These are phyloP conservation scores for Terrapene triunguis DNA, from an alignment of 2,113 vertebrate species.

Conservation along the genomic window DNA sequence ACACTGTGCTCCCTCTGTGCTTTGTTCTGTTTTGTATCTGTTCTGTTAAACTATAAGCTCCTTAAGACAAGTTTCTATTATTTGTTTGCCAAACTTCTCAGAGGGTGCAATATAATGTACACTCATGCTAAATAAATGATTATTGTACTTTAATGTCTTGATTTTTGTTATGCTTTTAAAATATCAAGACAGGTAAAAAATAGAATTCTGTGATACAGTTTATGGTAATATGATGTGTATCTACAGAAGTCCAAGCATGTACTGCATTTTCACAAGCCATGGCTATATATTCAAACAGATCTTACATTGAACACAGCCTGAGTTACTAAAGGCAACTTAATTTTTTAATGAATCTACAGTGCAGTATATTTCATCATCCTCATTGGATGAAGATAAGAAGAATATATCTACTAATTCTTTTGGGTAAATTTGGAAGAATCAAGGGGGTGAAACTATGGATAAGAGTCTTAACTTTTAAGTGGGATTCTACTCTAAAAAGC, in stretches of 20 bases:
- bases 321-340: constrained; percentile 1
- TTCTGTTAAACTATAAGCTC: background rate
- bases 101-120: background rate
- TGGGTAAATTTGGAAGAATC: background rate
- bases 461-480: background rate
- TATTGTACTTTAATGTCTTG: background rate
- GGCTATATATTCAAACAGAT: background rate
- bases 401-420: background rate
- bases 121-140: background rate
- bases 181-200: background rate
- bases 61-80: background rate
- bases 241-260: background rate
- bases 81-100: background rate
- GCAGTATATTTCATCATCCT: background rate
- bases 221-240: background rate
- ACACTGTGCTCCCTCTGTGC: background rate
- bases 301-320: background rate
- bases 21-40: background rate
- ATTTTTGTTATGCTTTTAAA: background rate
- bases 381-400: background rate
- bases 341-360: background rate
- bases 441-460: background rate
- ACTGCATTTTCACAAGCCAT: background rate
- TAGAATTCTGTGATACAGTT: background rate
- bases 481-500: background rate